Evolutionary conservation across 2,797 vertebrate species (phyloP), one percentile per base, ranked within the genome.

Genomic region (Otolemur crassicaudatus): DNA sequence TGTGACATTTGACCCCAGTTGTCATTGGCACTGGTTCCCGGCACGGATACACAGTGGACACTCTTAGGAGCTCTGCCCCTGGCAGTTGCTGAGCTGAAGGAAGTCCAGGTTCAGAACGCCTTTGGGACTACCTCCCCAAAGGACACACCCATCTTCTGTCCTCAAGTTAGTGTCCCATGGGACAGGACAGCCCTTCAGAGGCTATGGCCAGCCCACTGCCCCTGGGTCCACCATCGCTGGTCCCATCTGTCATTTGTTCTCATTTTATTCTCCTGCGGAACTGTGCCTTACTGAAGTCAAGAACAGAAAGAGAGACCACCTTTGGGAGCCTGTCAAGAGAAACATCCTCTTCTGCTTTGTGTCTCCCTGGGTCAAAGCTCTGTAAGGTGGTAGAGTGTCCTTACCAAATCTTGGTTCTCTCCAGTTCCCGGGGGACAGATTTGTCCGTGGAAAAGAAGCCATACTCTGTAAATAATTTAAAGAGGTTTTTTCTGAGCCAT

Each of bases 81-180:
- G 2, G 67, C 75, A 75, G 40, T 22, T 3, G 0, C 80, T 58
- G 49, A 89, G 63, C 86, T 31, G 16, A 43, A 25, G 53, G 60
- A 6, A 29, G 29, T 2, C 17, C 12, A 10, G n/a, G 20, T 75
- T 7, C 16, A 20, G 73, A n/a, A 7, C 23, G 13, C 56, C 75
- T 60, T 49, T 65, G 77, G 60, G 60, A 31, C 31, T 56, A 12
- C 23, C n/a, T 56, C 29, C 58, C 43, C 7, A 1, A 9, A 65
- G 85, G 25, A 67, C 2, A 1, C 1, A 4, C 70, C 83, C 22
- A 0, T 13, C 40, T 5, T 43, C 34, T 61, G 19, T 40, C 7
- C 25, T 56, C 13, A 40, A 70, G 29, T n/a, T 3, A 10, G 2
- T 19, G 22, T 1, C 1, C 1, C 4, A 1, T n/a, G 37, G n/a